Evolutionary conservation across 2,797 vertebrate genomes (phyloP), one percentile per base, ranked within the genome.

Genomic region (Eurystomus glaucurus): DNA sequence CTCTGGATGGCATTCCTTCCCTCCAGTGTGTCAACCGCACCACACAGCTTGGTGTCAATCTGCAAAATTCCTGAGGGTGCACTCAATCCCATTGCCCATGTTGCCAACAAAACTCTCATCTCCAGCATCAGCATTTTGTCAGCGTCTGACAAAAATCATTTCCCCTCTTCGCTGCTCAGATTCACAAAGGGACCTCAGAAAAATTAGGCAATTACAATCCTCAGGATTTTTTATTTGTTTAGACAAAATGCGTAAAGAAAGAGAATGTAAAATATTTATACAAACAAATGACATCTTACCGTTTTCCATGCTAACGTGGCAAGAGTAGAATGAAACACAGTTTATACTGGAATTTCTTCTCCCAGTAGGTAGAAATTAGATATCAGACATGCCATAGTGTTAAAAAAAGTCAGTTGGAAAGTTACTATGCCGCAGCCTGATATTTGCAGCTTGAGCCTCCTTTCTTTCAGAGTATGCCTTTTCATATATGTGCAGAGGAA

Each of bases 361-460:
- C 58, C n/a, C 46, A 68, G n/a, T 22, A 76, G 15, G 45, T 37
- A 92, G 62, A 91, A 88, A 92, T 69, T 65, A 78, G 14, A 19
- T 66, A 85, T 48, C 74, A 57, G 55, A 86, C 18, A 29, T 51
- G 46, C 61, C 21, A 66, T 0, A n/a, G 23, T 8, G 0, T 22
- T 21, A n/a, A 77, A 79, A 78, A 48, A 96, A 94, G 50, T 62
- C 74, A 62, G 95, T 97, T 7, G 94, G 46, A 77, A 98, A 98
- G 88, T 97, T 97, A 98, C 95, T 76, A 97, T 97, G 98, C 97
- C 95, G 60, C 96, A 98, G 85, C 94, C 96, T 89, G 97, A 96
- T 52, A 97, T 77, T 70, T 96, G 96, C 93, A 91, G 88, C 88
- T 93, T 25, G 9, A 68, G 90, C 66, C 78, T 97, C 97, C 54